Conservation (phyloP, 2,113 vertebrate species). For the Muntiacus reevesi region DNA sequence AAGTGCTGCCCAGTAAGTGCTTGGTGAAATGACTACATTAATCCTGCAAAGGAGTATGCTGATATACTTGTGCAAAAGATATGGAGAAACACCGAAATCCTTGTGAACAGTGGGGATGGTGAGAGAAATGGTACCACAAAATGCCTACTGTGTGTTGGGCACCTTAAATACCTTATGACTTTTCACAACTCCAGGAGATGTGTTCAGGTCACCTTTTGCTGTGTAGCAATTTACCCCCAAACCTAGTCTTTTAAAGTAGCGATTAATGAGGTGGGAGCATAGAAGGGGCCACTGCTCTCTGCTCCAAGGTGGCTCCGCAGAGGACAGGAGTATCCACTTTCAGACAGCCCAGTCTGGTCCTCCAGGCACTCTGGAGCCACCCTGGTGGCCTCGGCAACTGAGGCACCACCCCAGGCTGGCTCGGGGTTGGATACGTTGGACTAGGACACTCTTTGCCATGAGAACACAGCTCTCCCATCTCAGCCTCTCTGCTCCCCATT, state of each 20-base stretch:
- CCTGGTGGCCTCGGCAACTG: background rate
- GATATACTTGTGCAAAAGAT: background rate
- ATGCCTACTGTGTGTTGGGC: background rate
- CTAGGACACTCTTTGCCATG: background rate
- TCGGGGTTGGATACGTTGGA: background rate
- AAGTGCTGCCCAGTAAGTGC: background rate
- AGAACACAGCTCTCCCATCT: constrained; percentile 19
- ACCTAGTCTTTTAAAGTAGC: background rate
- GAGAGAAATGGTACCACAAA: background rate
- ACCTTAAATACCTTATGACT: background rate
- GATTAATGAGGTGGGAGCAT: background rate
- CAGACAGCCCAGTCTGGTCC: background rate
- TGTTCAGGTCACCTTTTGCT: background rate
- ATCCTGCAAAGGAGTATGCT: background rate
- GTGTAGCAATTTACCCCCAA: background rate
- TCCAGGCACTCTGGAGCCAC: background rate
- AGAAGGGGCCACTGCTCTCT: background rate
- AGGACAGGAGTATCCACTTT: background rate
- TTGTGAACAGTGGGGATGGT: background rate
- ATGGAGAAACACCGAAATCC: background rate
- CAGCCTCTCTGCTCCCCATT: constrained; percentile 34
- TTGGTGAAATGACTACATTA: background rate
- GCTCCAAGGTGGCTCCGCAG: background rate
- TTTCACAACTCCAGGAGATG: background rate
- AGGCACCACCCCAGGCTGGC: background rate